A percentile compares a stretch with the other conserved stretches of the same genome.
Evolutionary conservation across 2,797 vertebrate species (phyloP).

Genomic region (Echiichthys vipera): DNA sequence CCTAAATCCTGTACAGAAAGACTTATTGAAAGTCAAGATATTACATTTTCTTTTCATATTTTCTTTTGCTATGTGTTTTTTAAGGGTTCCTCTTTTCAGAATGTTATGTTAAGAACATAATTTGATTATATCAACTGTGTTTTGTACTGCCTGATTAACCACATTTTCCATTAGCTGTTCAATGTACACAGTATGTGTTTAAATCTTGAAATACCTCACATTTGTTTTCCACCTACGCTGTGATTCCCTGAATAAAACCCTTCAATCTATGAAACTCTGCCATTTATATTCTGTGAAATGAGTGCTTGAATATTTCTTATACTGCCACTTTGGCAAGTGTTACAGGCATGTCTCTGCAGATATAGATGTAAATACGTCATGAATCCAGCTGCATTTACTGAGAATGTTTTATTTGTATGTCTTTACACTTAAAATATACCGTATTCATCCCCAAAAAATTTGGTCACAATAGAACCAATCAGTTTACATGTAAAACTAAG

Average conservation of each 20-base stretch:
- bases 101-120: constrained; percentile 37
- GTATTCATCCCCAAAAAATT: background rate
- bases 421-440: background rate
- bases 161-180: constrained; percentile 37
- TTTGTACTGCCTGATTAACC: constrained; percentile 55
- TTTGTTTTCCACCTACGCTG: constrained; percentile 53
- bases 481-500: background rate
- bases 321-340: background rate
- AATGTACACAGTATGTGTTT: constrained; percentile 52
- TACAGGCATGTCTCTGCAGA: background rate
- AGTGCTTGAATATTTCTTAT: background rate
- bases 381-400: background rate
- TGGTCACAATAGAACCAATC: background rate
- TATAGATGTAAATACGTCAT: background rate
- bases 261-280: constrained; percentile 23
- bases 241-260: constrained; percentile 62
- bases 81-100: constrained; percentile 24
- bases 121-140: constrained; percentile 46
- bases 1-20: constrained; percentile 48
- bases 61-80: constrained; percentile 38
- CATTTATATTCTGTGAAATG: background rate
- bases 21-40: constrained; percentile 22
- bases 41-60: constrained; percentile 35
- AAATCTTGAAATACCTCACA: constrained; percentile 73
- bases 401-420: background rate